Evolutionary conservation across 2,113 vertebrate species (phyloP).

Genomic region (Chelonoidis abingdonii): DNA sequence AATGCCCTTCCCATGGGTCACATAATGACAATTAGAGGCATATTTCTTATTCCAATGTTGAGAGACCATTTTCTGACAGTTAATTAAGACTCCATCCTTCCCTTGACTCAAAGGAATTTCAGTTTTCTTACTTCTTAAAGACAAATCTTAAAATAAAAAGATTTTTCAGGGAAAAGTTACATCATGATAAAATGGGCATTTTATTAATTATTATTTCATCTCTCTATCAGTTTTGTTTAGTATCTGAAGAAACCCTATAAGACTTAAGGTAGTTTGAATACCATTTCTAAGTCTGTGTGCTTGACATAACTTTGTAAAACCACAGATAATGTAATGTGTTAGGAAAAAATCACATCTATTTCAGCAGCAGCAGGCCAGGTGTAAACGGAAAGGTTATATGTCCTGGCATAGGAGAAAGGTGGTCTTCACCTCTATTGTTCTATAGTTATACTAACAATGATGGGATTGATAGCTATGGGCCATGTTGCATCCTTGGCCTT

Average conservation of each 20-base stretch:
- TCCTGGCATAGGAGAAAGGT: not conserved
- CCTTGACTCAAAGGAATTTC: conserved; percentile 69
- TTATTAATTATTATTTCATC: not conserved
- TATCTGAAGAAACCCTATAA: not conserved
- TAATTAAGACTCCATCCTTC: conserved; percentile 71
- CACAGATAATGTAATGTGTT: not conserved
- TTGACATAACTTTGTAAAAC: not conserved
- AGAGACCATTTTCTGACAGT: conserved; percentile 71
- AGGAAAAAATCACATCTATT: not conserved
- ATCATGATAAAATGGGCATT: not conserved
- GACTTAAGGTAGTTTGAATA: not conserved
- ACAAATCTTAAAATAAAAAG: conserved; percentile 73
- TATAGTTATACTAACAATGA: not conserved
- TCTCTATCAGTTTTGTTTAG: not conserved
- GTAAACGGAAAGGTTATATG: not conserved
- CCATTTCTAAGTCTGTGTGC: not conserved
- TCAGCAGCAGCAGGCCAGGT: not conserved
- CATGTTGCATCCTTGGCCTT: rapidly evolving
- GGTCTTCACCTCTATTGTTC: not conserved
- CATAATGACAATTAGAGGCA: conserved; percentile 76
- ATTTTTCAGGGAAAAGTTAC: conserved; percentile 16
- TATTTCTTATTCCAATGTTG: conserved; percentile 73
- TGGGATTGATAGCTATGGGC: not conserved
- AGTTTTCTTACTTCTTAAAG: conserved; percentile 59
- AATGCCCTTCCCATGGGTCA: conserved; percentile 58